A percentile compares a stretch with the other conserved stretches of the same genome.
phyloP scores from a whole-genome alignment of 2,888 invertebrate species.

The Drepanosiphum platanoidis region DNA sequence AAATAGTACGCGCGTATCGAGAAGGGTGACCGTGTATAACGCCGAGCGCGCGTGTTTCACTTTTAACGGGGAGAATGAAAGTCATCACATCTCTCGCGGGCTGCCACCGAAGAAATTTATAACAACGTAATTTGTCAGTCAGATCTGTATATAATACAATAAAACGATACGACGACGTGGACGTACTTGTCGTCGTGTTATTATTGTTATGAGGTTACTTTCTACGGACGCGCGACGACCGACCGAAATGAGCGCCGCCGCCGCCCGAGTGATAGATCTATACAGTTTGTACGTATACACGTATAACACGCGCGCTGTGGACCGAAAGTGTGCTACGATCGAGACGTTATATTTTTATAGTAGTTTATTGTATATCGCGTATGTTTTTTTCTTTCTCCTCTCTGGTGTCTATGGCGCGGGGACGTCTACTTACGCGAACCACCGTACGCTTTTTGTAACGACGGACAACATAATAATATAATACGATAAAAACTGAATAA shows the following conservation, averaged over 20 bases:
- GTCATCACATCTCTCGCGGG: neutral
- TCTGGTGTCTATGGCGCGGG: too few relatives aligned
- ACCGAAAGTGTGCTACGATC: too few relatives aligned
- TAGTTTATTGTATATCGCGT: neutral
- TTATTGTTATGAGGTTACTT: neutral
- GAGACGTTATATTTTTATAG: neutral
- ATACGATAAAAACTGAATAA: too few relatives aligned
- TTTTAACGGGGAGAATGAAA: constrained; percentile 36
- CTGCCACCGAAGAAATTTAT: neutral
- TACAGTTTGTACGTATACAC: too few relatives aligned
- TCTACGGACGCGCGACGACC: neutral
- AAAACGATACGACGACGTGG: neutral
- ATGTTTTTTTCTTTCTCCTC: neutral
- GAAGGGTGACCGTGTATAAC: neutral
- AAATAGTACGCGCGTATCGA: neutral
- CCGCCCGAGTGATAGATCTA: neutral
- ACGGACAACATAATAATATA: too few relatives aligned
- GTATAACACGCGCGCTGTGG: too few relatives aligned
- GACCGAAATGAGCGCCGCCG: neutral
- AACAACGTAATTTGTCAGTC: neutral
- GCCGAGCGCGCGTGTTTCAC: constrained; percentile 3
- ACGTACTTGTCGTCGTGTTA: too few relatives aligned
- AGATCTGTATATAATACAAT: neutral
- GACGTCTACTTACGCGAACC: neutral
- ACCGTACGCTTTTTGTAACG: neutral